These are phyloP conservation scores for Odontocerum albicorne DNA, from an alignment of 2,888 invertebrate species.

Conservation along the genomic window DNA sequence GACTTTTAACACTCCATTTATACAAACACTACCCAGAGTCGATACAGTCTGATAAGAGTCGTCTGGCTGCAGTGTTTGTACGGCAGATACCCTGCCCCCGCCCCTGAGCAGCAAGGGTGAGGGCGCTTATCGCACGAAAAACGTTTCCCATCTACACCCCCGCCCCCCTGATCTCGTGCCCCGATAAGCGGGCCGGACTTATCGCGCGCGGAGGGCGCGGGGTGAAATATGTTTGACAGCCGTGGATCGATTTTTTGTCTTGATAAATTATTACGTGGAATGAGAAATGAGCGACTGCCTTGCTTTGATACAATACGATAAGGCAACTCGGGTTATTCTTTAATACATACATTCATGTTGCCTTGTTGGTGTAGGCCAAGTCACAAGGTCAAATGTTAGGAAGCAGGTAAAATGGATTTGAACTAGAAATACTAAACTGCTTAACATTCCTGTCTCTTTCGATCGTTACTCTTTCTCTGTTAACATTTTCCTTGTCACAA, in stretches of 20 bases:
- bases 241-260: slow-evolving; percentile 28
- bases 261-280: slow-evolving; percentile 23
- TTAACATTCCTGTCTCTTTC: too few species aligned
- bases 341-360: too few species aligned
- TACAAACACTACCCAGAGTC: too few species aligned
- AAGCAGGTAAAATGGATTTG: too few species aligned
- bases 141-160: slow-evolving; percentile 35
- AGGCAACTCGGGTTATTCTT: background rate
- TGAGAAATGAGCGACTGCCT: background rate
- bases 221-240: slow-evolving; percentile 26
- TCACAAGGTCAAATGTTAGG: too few species aligned
- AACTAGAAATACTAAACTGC: too few species aligned
- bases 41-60: slow-evolving; percentile 30
- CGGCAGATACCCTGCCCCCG: slow-evolving; percentile 21
- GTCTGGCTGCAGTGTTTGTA: slow-evolving; percentile 34
- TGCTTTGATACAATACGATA: background rate
- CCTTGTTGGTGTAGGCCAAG: too few species aligned
- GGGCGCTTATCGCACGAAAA: slow-evolving; percentile 35
- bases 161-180: slow-evolving; percentile 23
- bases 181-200: slow-evolving; percentile 26
- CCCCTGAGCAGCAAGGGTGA: slow-evolving; percentile 16
- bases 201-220: slow-evolving; percentile 6
- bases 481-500: too few species aligned
- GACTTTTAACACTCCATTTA: too few species aligned
- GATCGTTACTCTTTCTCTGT: too few species aligned